These are phyloP conservation scores for Orcinus orca DNA, from an alignment of 2,113 vertebrate species.

Conservation along the genomic window DNA sequence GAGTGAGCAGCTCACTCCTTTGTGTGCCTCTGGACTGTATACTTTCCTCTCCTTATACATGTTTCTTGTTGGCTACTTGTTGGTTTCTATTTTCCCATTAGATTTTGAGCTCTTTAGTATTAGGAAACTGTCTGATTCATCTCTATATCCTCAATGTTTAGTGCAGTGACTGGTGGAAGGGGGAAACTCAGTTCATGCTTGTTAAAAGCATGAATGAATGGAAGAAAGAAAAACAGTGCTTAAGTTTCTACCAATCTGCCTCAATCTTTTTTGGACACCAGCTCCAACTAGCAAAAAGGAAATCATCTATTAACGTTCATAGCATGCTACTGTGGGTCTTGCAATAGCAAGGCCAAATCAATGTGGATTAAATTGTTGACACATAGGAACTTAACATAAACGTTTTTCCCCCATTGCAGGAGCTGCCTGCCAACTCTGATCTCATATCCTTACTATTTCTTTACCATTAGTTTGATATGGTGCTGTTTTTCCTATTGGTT, in stretches of 20 bases:
- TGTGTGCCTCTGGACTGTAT: not conserved
- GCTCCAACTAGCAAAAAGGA: slow-evolving; percentile 57
- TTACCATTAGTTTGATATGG: not conserved
- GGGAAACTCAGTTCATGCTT: not conserved
- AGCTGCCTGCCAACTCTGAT: slow-evolving; percentile 53
- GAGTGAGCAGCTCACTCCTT: not conserved
- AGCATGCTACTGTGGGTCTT: slow-evolving; percentile 39
- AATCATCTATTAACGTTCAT: slow-evolving; percentile 57
- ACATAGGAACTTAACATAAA: slow-evolving; percentile 40
- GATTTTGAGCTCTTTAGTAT: not conserved
- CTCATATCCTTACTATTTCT: slow-evolving; percentile 47
- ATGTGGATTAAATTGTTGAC: slow-evolving; percentile 28
- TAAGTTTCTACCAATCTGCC: not conserved
- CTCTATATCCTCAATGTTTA: not conserved
- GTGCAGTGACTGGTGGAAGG: not conserved
- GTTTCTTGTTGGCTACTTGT: not conserved
- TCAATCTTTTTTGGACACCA: slow-evolving; percentile 28
- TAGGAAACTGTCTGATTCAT: not conserved
- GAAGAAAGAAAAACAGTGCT: not conserved
- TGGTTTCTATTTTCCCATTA: not conserved
- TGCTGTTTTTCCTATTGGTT: not conserved
- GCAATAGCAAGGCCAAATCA: slow-evolving; percentile 50
- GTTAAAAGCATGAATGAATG: not conserved
- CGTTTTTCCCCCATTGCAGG: not conserved
- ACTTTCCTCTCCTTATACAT: not conserved